phyloP scores from a whole-genome alignment of 2,888 invertebrate species.

The Erebia epiphron region DNA sequence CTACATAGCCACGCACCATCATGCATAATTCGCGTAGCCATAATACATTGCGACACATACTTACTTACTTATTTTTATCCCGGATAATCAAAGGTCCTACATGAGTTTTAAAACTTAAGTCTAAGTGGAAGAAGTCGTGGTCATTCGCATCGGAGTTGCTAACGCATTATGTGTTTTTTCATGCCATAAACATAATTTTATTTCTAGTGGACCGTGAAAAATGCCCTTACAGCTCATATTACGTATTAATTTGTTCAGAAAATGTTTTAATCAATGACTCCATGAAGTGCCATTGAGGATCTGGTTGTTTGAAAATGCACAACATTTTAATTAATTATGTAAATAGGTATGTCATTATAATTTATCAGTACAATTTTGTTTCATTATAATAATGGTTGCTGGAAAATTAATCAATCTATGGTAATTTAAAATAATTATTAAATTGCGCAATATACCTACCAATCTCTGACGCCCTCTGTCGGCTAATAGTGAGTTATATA shows the following conservation, averaged over 20 bases:
- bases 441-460: not conserved
- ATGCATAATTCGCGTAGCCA: too few relatives aligned
- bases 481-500: too few relatives aligned
- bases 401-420: not conserved
- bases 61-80: too few relatives aligned
- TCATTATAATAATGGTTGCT: not conserved
- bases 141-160: too few relatives aligned
- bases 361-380: conserved; percentile 7
- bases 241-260: conserved; percentile 16
- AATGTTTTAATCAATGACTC: conserved; percentile 20
- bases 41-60: too few relatives aligned
- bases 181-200: too few relatives aligned
- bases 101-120: too few relatives aligned
- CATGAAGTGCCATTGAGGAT: conserved; percentile 13
- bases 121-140: too few relatives aligned
- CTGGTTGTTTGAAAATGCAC: conserved; percentile 15
- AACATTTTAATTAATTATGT: conserved; percentile 10
- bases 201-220: not conserved
- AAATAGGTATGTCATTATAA: not conserved
- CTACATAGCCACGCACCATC: too few relatives aligned
- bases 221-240: not conserved
- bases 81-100: too few relatives aligned
- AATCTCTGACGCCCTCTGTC: too few relatives aligned
- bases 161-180: too few relatives aligned
- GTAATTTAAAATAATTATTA: not conserved